Conservation (phyloP, 1,140 invertebrate genomes). For the Melitaea cinxia region DNA sequence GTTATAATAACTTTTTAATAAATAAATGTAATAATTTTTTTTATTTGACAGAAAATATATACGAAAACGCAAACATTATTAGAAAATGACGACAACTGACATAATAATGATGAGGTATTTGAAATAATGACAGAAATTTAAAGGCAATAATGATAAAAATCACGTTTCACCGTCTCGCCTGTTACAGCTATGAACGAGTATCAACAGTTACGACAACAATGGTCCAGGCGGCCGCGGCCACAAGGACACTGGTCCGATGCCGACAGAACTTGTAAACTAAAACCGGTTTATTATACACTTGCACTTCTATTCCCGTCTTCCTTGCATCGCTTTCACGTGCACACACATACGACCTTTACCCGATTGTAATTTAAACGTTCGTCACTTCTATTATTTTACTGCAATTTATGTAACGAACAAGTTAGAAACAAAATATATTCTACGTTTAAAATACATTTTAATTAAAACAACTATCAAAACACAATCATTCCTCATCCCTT, state of each 20-base stretch:
- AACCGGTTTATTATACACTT: constrained; percentile 66
- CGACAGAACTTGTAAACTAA: constrained; percentile 40
- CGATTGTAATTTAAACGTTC: constrained; percentile 20
- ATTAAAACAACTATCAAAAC: too few species aligned
- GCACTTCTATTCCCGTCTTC: constrained; percentile 57
- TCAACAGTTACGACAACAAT: constrained; percentile 38
- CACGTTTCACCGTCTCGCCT: neutral
- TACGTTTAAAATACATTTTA: too few species aligned
- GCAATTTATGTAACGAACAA: neutral
- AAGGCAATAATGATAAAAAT: neutral
- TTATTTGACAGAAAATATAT: too few species aligned
- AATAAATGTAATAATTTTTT: too few species aligned
- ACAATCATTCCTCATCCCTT: too few species aligned
- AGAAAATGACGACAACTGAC: too few species aligned
- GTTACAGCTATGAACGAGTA: neutral
- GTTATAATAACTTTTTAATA: too few species aligned
- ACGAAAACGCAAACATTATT: too few species aligned
- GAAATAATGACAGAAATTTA: neutral
- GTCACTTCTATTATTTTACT: neutral
- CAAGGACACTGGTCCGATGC: constrained; percentile 54
- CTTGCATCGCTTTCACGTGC: constrained; percentile 39
- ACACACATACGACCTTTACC: constrained; percentile 47
- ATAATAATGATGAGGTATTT: too few species aligned
- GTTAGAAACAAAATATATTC: neutral
- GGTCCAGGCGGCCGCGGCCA: constrained; percentile 44